Base-by-base conservation (phyloP, 2,113 vertebrate genomes). In the Mesoclemmys tuberculata region DNA sequence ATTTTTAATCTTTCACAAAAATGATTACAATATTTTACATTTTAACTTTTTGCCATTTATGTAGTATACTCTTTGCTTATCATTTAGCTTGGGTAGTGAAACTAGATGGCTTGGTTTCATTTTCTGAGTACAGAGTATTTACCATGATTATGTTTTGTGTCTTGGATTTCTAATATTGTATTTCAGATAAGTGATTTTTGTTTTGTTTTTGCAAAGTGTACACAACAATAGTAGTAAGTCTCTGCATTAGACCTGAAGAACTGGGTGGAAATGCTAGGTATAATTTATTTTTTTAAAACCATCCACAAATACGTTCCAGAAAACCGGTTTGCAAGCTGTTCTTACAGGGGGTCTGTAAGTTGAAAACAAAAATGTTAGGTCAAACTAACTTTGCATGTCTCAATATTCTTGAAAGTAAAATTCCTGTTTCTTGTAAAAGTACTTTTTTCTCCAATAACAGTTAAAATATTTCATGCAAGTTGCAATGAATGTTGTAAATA, bases 61-160 rank as follows among this genome's bases (percentile, higher is more conserved):
- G 18, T 2, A 2, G 48, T n/a, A 93, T 22, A 16, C 38, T 91
- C 75, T 55, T 82, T 46, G 14, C 49, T 5, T 84, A 52, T 2
- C 19, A 71, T 90, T 79, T 68, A 24, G 24, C 46, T 16, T n/a
- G 46, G 19, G 31, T 1, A 3, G 19, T 14, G n/a, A 31, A 21
- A 58, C 85, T 83, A 5, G 90, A n/a, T 48, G 84, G 4, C 13
- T 77, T 88, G 1, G 8, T 91, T 84, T 82, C 24, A 27, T 12
- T 64, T 56, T 55, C 4, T 10, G 19, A 82, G 12, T 80, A 9
- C 1, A 1, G n/a, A n/a, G n/a, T 71, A 19, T 68, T n/a, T 55
- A 19, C 5, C 92, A 18, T 74, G 75, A 51, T 31, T 80, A 6
- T 87, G 9, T 38, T 61, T 0, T 0, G 1, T 0, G 1, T 44